Conservation (phyloP, 2,797 vertebrate species). For the Tauraco hartlaubi region DNA sequence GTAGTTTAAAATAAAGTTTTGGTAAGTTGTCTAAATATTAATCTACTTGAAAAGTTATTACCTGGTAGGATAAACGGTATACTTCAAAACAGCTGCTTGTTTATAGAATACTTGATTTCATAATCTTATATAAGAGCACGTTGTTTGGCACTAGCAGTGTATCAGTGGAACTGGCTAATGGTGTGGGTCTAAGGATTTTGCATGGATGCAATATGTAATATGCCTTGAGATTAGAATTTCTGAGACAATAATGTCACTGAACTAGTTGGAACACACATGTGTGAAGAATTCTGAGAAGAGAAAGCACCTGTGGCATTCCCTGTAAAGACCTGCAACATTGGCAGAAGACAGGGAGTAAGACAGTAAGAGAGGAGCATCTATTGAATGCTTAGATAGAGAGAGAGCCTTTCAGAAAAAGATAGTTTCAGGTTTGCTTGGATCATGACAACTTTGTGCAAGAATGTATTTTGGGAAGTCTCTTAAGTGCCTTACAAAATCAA, state of each 20-base stretch:
- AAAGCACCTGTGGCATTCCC: background rate
- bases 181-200: background rate
- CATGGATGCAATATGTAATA: background rate
- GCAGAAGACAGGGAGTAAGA: background rate
- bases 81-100: background rate
- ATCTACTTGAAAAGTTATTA: background rate
- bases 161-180: background rate
- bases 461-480: background rate
- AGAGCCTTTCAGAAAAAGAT: background rate
- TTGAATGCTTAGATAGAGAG: background rate
- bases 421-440: background rate
- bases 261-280: background rate
- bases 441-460: background rate
- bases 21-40: background rate
- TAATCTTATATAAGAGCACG: background rate
- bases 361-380: background rate
- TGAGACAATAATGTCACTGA: background rate
- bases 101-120: background rate
- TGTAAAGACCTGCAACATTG: accelerated
- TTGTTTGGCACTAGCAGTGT: background rate
- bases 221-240: background rate
- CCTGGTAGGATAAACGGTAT: background rate
- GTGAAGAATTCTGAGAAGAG: background rate
- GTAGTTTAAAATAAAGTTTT: background rate
- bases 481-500: background rate